Evolutionary conservation across 2,888 invertebrate species (phyloP).

Genomic region (Papilio elwesi): DNA sequence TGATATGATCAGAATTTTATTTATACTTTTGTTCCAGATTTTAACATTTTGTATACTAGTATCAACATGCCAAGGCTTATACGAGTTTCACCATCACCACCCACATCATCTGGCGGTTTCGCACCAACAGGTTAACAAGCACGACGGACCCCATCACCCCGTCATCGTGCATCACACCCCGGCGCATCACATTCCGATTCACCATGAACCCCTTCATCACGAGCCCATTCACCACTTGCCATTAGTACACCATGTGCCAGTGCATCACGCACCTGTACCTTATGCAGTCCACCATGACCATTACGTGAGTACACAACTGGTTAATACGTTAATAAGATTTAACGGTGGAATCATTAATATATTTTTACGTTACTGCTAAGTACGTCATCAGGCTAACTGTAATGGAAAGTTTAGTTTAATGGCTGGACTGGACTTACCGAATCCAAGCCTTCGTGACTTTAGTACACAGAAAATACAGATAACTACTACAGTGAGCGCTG

Average conservation of each 20-base stretch:
- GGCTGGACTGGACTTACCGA: no score
- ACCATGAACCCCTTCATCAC: constrained; percentile 60
- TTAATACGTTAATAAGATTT: not conserved
- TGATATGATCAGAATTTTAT: no score
- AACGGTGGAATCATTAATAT: no score
- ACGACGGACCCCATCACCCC: constrained; percentile 66
- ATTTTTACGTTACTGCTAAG: not conserved
- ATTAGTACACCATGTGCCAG: constrained; percentile 53
- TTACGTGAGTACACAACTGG: constrained; percentile 63
- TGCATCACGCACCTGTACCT: constrained; percentile 55
- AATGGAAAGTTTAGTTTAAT: no score
- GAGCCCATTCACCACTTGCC: constrained; percentile 54
- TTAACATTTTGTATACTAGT: constrained; percentile 61
- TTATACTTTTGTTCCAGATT: constrained; percentile 54
- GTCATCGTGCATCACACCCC: constrained; percentile 54
- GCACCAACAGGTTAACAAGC: constrained; percentile 74
- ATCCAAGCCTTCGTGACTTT: no score
- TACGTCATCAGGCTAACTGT: not conserved
- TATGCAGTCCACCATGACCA: constrained; percentile 67
- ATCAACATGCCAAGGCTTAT: constrained; percentile 71
- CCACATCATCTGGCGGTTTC: constrained; percentile 70
- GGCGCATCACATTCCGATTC: constrained; percentile 49
- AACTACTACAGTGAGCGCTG: no score
- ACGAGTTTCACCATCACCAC: constrained; percentile 68
- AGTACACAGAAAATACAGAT: no score